Base-by-base conservation (phyloP, 2,888 invertebrate genomes). In the Ypsolopha sequella region DNA sequence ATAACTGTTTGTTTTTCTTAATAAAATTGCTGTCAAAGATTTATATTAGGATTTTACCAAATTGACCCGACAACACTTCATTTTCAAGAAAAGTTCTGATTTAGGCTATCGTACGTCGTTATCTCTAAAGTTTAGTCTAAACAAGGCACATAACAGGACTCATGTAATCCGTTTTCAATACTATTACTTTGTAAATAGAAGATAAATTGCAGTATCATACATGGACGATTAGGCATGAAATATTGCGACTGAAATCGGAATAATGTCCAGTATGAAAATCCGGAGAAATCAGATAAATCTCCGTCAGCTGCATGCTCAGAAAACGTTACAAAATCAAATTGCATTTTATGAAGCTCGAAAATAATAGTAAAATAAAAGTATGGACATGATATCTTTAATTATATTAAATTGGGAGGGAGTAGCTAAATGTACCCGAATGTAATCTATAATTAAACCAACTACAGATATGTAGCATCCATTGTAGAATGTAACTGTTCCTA, bases 181-280 rank as follows among this genome's bases (percentile, higher is more conserved):
- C 34, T 33, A 34, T 4, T 24, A 7, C 11, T 1, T 8, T 36
- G 36, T 10, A 48, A 48, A 48, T 36, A 36, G 11, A 8, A 48
- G 14, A 48, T 36, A 48, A 48, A 14, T 7, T 8, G 8, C 14
- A n/a, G 11, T 48, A 36, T 48, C 11, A 36, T 1, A 59, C 58
- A 61, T 59, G 61, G 61, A 58, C 58, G 53, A 64, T 64, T 64
- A 64, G 59, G 62, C 61, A 53, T 66, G 63, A 66, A 58, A 65
- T 59, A 62, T 61, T 53, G 58, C 55, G 51, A 54, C 59, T 60
- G 59, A 49, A 54, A 61, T 58, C 59, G 53, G 56, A 55, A 56
- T 55, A 56, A 7, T 24, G 52, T 57, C 52, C 54, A 52, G 13
- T 14, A 53, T 54, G 56, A 57, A 57, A 58, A 60, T 56, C 56